Evolutionary conservation across 2,888 invertebrate genomes (phyloP).

Genomic region (Megaustenia siamemsis): DNA sequence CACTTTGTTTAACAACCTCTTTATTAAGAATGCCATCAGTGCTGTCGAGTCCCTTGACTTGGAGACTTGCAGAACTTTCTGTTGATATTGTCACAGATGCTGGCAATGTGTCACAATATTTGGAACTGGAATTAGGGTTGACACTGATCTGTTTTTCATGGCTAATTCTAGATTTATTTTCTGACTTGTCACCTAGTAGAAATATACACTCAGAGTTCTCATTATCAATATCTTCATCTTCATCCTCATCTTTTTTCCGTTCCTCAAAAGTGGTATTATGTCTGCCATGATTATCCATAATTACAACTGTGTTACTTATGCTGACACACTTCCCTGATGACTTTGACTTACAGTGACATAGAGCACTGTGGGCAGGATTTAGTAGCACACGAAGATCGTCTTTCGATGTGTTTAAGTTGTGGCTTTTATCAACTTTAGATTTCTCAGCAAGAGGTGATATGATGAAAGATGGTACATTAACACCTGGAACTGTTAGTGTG

Average conservation of each 20-base stretch:
- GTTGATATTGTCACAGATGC: not conserved
- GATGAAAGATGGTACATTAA: not conserved
- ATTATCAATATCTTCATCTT: not conserved
- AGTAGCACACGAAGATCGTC: not conserved
- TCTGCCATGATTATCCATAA: not conserved
- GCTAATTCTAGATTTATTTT: not conserved
- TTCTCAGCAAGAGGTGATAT: not conserved
- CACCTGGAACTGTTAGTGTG: not conserved
- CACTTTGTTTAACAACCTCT: not conserved
- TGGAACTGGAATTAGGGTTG: not conserved
- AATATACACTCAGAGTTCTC: not conserved
- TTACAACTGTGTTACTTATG: conserved; percentile 20
- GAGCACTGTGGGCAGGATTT: not conserved
- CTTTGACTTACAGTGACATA: not conserved
- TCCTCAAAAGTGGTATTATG: not conserved
- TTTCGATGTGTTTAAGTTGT: not conserved
- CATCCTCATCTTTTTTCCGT: not conserved
- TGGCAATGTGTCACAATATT: not conserved
- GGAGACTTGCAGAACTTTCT: not conserved
- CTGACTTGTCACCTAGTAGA: not conserved
- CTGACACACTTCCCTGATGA: conserved; percentile 28
- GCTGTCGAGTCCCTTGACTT: not conserved
- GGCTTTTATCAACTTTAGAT: not conserved
- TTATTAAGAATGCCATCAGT: not conserved
- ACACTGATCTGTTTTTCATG: not conserved